Base-by-base conservation (phyloP, 2,113 vertebrate genomes). In the Colossoma macropomum region DNA sequence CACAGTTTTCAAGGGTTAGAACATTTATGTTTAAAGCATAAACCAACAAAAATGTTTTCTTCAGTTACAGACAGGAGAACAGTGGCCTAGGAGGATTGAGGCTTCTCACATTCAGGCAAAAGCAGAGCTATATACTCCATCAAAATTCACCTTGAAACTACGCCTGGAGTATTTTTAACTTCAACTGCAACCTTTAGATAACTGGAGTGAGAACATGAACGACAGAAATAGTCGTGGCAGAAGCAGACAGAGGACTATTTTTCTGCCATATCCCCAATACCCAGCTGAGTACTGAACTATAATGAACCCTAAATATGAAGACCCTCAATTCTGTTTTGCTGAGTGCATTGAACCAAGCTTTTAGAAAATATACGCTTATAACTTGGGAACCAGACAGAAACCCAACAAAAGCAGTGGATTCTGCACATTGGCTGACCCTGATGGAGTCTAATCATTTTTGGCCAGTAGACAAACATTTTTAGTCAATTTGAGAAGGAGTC, bases 91-190 rank as follows among this genome's bases (percentile, higher is more conserved):
- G 84, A 88, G 32, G 60, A 88, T 79, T 81, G 69, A 86, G 82
- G 89, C 82, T 79, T 16, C 66, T 83, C 23, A 68, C 16, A n/a
- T 66, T n/a, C 38, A 30, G n/a, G 48, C 82, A 82, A 87, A 88
- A 88, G 86, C 69, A 82, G 63, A 60, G 81, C 80, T 75, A 65
- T 76, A 38, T 38, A 17, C 76, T 82, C 81, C 52, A 79, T 82
- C 60, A 71, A 88, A 82, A 77, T 45, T 52, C 56, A 82, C 74
- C 82, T 82, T 85, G 70, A 83, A 76, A 79, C 60, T 28, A 77
- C 52, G 66, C 48, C 45, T 68, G 32, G 32, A 75, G 75, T 92
- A 92, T 91, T 92, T 91, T 87, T 91, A 92, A 86, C 88, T 80
- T 72, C 54, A 82, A 66, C 70, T 11, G 73, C 79, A 89, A 86